These are phyloP conservation scores for Lottia gigantea DNA, from an alignment of 2,888 invertebrate genomes.

Conservation along the genomic window DNA sequence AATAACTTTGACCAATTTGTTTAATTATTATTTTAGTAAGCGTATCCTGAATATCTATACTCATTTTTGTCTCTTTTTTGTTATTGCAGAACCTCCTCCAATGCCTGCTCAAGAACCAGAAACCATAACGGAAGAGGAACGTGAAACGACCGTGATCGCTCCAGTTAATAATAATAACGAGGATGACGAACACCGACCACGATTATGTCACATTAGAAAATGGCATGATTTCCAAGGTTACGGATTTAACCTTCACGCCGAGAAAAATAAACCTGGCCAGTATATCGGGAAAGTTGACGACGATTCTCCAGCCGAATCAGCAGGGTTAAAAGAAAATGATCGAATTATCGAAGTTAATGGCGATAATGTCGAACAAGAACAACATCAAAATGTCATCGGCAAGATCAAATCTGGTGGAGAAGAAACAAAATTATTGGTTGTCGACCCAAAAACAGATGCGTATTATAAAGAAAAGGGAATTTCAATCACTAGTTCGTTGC, in stretches of 20 bases:
- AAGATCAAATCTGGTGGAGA: conserved; percentile 86
- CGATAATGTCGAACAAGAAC: conserved; percentile 87
- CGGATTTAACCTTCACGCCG: conserved; percentile 98
- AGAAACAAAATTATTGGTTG: conserved; percentile 89
- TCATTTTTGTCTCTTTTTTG: too few relatives aligned
- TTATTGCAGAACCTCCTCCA: not conserved
- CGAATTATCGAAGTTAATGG: conserved; percentile 84
- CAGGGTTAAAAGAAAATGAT: conserved; percentile 84
- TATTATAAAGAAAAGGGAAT: conserved; percentile 76
- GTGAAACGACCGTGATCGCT: not conserved
- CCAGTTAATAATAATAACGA: not conserved
- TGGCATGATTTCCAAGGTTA: conserved; percentile 94
- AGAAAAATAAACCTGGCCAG: conserved; percentile 92
- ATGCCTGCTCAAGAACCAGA: not conserved
- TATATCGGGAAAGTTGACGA: conserved; percentile 94
- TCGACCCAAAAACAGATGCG: conserved; percentile 80
- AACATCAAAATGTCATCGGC: conserved; percentile 90
- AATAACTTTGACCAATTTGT: too few relatives aligned
- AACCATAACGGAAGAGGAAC: not conserved
- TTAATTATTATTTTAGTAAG: too few relatives aligned
- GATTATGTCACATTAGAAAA: conserved; percentile 85
- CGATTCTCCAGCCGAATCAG: conserved; percentile 71
- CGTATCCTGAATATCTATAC: too few relatives aligned
- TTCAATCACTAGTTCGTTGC: conserved; percentile 35
- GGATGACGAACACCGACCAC: conserved; percentile 58